A percentile compares a stretch with the other conserved stretches of the same genome.
phyloP scores from a whole-genome alignment of 2,113 vertebrate species.

The Passer montanus region DNA sequence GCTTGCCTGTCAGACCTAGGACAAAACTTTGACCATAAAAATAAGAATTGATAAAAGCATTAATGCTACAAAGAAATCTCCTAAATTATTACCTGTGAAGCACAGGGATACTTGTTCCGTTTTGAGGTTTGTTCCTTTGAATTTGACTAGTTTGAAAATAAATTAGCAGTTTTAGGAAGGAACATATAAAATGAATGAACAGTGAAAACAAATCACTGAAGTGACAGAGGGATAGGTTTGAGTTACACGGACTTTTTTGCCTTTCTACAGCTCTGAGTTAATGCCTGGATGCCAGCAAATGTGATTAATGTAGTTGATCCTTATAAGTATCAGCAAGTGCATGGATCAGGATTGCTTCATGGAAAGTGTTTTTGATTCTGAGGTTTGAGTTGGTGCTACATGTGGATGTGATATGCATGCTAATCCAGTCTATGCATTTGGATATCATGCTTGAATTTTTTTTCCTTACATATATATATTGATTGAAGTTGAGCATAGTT shows the following conservation, averaged over 20 bases:
- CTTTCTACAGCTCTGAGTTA: not conserved
- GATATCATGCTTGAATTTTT: not conserved
- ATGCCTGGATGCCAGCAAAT: not conserved
- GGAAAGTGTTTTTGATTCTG: not conserved
- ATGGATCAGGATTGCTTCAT: not conserved
- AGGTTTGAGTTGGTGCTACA: not conserved
- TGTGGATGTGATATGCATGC: not conserved
- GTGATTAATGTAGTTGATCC: not conserved
- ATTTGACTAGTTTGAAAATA: not conserved
- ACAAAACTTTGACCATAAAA: not conserved
- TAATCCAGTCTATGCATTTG: not conserved
- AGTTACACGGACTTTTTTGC: not conserved
- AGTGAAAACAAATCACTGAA: not conserved
- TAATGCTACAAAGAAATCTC: not conserved
- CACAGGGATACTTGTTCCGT: not conserved
- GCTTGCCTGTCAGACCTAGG: not conserved
- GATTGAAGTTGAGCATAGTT: not conserved
- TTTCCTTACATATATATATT: not conserved
- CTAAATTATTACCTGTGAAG: not conserved
- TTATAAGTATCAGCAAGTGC: not conserved
- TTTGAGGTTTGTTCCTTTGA: not conserved
- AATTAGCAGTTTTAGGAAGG: not conserved
- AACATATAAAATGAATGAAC: not conserved
- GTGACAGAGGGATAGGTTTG: not conserved
- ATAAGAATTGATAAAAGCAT: not conserved